Percentiles rank a stretch among this genome's conserved stretches.
phyloP scores from a whole-genome alignment of 2,797 vertebrate genomes.

The Sebastes hopkinsi region DNA sequence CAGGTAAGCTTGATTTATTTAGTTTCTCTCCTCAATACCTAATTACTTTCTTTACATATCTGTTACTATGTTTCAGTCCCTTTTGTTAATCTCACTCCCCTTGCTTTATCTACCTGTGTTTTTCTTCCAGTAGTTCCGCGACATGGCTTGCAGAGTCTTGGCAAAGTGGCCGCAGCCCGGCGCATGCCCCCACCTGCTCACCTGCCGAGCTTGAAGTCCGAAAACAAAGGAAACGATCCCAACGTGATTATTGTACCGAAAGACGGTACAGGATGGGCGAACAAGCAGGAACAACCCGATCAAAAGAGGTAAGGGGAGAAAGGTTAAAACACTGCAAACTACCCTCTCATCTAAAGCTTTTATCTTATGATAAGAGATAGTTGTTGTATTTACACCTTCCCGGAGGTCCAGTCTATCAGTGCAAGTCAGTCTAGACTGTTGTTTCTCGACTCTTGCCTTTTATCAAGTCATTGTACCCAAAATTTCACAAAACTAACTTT shows the following conservation, averaged over 20 bases:
- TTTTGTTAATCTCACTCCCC: neutral
- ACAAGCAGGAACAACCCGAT: constrained; percentile 99
- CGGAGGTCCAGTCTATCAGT: neutral
- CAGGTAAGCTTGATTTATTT: constrained; percentile 84
- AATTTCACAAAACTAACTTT: neutral
- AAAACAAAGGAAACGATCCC: constrained; percentile 99
- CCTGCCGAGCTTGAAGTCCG: constrained; percentile 99
- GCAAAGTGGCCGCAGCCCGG: constrained; percentile 99
- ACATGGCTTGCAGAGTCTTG: constrained; percentile 99
- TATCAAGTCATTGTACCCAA: neutral
- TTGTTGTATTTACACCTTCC: neutral
- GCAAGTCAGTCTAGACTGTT: neutral
- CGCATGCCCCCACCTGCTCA: constrained; percentile 99
- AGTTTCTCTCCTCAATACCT: neutral
- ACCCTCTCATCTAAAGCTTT: neutral
- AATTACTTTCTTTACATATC: neutral
- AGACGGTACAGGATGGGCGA: constrained; percentile 99
- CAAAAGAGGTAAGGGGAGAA: constrained; percentile 91
- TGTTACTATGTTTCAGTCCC: neutral
- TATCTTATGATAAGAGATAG: neutral
- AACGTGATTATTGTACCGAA: constrained; percentile 99
- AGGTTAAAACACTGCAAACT: neutral
- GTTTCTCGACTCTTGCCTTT: neutral
- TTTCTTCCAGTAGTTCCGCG: constrained; percentile 89
- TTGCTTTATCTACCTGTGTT: neutral